These are phyloP conservation scores for Atherinomorus stipes DNA, from an alignment of 2,113 vertebrate species.

Conservation along the genomic window DNA sequence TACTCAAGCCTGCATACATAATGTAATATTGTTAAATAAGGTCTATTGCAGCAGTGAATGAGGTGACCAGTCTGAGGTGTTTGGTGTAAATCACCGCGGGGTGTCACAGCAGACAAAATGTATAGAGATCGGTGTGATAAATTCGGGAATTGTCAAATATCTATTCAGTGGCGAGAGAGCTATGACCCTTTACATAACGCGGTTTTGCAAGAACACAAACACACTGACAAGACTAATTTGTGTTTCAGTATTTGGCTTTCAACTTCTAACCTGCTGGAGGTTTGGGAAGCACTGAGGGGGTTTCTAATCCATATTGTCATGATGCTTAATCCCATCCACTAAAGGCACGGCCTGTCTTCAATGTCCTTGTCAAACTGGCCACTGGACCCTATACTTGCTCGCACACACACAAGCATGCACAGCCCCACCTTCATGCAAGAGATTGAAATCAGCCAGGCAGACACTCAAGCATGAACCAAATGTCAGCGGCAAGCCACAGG, in stretches of 20 bases:
- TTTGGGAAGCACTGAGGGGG: slow-evolving; percentile 57
- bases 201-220: slow-evolving; percentile 43
- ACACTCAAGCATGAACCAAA: slow-evolving; percentile 88
- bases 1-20: slow-evolving; percentile 76
- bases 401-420: slow-evolving; percentile 45
- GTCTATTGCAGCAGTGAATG: slow-evolving; percentile 55
- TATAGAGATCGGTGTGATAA: slow-evolving; percentile 62
- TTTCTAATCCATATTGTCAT: slow-evolving; percentile 80
- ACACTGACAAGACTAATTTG: slow-evolving; percentile 59
- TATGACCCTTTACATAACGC: slow-evolving; percentile 55
- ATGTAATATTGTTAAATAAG: slow-evolving; percentile 80
- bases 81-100: slow-evolving; percentile 62
- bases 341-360: slow-evolving; percentile 59
- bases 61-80: slow-evolving; percentile 67
- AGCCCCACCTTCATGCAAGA: slow-evolving; percentile 82
- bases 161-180: slow-evolving; percentile 59
- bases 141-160: slow-evolving; percentile 68
- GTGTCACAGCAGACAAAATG: slow-evolving; percentile 52
- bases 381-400: slow-evolving; percentile 50
- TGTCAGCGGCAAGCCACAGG: slow-evolving; percentile 82
- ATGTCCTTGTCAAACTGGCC: slow-evolving; percentile 73
- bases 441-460: slow-evolving; percentile 84
- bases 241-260: slow-evolving; percentile 66
- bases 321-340: slow-evolving; percentile 78
- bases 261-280: slow-evolving; percentile 72